Percentiles rank a stretch among this genome's conserved stretches.
These are phyloP conservation scores for Diadegma fenestrale DNA, from an alignment of 2,888 invertebrate species.

Conservation along the genomic window DNA sequence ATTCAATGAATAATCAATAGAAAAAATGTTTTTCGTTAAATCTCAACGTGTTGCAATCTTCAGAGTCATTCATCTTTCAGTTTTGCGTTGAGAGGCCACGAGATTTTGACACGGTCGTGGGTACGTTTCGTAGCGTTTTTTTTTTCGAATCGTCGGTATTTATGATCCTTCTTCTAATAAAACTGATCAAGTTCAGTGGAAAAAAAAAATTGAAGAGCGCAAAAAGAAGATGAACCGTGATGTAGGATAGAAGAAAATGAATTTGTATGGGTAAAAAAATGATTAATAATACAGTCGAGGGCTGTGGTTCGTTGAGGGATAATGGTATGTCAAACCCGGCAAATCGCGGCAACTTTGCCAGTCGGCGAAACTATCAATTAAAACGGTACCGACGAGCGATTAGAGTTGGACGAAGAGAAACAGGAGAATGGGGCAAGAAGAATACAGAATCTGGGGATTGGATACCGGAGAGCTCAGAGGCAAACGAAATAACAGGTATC, in stretches of 20 bases:
- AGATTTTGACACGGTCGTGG: neutral
- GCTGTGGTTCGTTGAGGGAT: slow-evolving; percentile 1
- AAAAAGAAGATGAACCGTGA: neutral
- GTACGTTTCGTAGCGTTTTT: neutral
- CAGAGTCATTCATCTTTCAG: too few relatives aligned
- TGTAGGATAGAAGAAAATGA: neutral
- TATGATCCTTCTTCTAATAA: neutral
- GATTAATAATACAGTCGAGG: slow-evolving; percentile 2
- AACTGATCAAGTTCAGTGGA: neutral
- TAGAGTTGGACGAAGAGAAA: slow-evolving; percentile 26
- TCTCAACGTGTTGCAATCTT: too few relatives aligned
- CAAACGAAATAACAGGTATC: slow-evolving; percentile 66
- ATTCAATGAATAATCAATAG: too few relatives aligned
- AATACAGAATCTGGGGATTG: slow-evolving; percentile 30
- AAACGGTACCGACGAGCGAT: slow-evolving; percentile 56
- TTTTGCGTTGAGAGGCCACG: neutral
- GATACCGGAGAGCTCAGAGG: slow-evolving; percentile 30
- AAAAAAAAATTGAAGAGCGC: neutral
- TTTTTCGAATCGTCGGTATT: neutral
- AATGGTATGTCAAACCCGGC: slow-evolving; percentile 4
- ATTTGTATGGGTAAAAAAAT: slow-evolving; percentile 12
- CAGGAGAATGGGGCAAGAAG: slow-evolving; percentile 11
- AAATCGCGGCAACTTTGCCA: slow-evolving; percentile 39
- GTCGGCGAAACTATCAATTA: slow-evolving; percentile 57
- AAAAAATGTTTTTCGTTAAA: too few relatives aligned